phyloP scores from a whole-genome alignment of 2,113 vertebrate genomes.

The Gopherus evgoodei region DNA sequence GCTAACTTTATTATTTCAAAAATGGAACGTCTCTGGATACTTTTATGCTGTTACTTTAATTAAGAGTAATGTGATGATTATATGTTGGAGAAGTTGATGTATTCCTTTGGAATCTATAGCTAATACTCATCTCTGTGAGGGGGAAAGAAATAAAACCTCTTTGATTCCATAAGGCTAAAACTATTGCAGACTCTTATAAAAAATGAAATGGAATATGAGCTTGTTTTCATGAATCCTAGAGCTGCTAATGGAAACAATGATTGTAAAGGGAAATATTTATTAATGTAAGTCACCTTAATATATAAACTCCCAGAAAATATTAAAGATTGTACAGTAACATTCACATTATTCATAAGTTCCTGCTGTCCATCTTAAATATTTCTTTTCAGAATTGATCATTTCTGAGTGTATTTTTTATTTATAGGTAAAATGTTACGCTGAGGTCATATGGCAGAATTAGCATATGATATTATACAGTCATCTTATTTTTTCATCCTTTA shows the following conservation, averaged over 20 bases:
- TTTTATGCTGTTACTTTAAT: conserved; percentile 47
- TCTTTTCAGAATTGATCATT: conserved; percentile 59
- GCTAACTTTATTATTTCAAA: conserved; percentile 38
- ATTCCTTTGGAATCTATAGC: conserved; percentile 29
- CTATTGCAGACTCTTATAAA: neutral
- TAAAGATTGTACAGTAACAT: neutral
- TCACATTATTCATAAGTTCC: conserved; percentile 22
- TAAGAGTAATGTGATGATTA: conserved; percentile 35
- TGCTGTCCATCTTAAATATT: neutral
- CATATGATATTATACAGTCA: conserved; percentile 79
- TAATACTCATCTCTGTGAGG: neutral
- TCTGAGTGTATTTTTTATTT: conserved; percentile 78
- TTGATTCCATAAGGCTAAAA: conserved; percentile 9
- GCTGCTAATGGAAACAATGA: neutral
- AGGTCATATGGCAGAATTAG: conserved; percentile 84
- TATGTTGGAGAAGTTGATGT: conserved; percentile 20
- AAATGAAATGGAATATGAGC: neutral
- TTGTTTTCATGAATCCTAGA: neutral
- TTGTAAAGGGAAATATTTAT: conserved; percentile 27
- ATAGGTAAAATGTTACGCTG: conserved; percentile 77
- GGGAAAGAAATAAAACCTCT: conserved; percentile 9
- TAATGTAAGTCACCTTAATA: neutral
- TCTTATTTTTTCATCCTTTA: conserved; percentile 83
- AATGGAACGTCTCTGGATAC: neutral
- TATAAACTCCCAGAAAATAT: conserved; percentile 31